Conservation (phyloP, 2,113 vertebrate genomes). For the Syngnathus scovelli region DNA sequence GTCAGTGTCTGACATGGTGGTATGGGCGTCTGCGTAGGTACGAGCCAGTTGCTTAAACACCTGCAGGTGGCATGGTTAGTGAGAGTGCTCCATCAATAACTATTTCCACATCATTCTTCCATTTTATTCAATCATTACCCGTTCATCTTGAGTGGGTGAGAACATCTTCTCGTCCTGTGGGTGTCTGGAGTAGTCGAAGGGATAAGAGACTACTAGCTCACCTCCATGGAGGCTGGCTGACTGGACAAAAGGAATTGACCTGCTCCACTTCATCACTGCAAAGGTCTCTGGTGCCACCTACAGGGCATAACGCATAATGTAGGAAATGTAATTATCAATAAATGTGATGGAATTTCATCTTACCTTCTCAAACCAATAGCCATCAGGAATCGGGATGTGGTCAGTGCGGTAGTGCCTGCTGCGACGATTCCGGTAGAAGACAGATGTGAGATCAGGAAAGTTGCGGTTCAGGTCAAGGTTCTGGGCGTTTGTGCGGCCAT, state of each 20-base stretch:
- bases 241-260: constrained; percentile 83
- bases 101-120: neutral
- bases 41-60: constrained; percentile 83
- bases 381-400: constrained; percentile 87
- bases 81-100: neutral
- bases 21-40: constrained; percentile 83
- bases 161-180: constrained; percentile 84
- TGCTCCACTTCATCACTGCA: constrained; percentile 93
- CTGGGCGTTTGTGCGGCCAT: constrained; percentile 84
- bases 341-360: constrained; percentile 10
- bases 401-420: constrained; percentile 73
- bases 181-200: constrained; percentile 88
- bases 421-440: constrained; percentile 79
- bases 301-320: constrained; percentile 9
- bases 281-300: constrained; percentile 95
- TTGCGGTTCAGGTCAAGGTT: constrained; percentile 94
- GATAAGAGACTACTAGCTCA: constrained; percentile 92
- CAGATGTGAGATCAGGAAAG: constrained; percentile 90
- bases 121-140: constrained; percentile 66
- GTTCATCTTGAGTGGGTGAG: constrained; percentile 91
- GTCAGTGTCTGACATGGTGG: constrained; percentile 83
- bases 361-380: constrained; percentile 96
- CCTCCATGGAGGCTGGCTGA: constrained; percentile 94
- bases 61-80: constrained; percentile 24
- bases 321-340: neutral